Conservation (phyloP, 2,797 vertebrate genomes). For the Furcifer pardalis region DNA sequence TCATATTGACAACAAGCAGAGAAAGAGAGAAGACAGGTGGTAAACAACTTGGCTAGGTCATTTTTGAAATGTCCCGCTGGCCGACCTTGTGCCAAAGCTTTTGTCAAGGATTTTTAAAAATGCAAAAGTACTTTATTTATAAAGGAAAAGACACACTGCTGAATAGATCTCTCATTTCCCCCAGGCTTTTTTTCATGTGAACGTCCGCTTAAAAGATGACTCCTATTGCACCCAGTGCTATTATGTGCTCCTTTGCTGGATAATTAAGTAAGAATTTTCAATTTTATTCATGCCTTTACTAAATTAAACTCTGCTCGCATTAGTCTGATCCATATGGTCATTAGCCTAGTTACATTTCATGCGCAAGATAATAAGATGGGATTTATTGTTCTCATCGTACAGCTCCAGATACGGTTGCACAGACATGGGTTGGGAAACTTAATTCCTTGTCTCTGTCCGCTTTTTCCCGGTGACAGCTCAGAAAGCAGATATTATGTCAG, state of each 20-base stretch:
- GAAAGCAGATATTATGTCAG: not conserved
- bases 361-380: constrained; percentile 58
- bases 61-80: constrained; percentile 7
- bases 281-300: constrained; percentile 24
- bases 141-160: not conserved
- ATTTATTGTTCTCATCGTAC: constrained; percentile 60
- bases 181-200: constrained; percentile 22
- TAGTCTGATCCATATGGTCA: constrained; percentile 66
- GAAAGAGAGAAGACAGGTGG: not conserved
- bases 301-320: constrained; percentile 57
- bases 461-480: constrained; percentile 33
- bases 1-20: not conserved
- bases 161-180: constrained; percentile 8
- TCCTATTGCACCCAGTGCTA: constrained; percentile 48
- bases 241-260: constrained; percentile 45
- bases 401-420: constrained; percentile 52
- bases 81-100: not conserved
- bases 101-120: constrained; percentile 11
- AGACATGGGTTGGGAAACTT: constrained; percentile 49
- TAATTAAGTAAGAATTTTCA: constrained; percentile 58
- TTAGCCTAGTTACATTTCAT: constrained; percentile 67
- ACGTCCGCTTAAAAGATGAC: constrained; percentile 37
- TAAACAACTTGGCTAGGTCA: not conserved
- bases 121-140: not conserved
- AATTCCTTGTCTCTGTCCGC: constrained; percentile 32